These are phyloP conservation scores for Nasua narica DNA, from an alignment of 2,797 vertebrate genomes.

Conservation along the genomic window DNA sequence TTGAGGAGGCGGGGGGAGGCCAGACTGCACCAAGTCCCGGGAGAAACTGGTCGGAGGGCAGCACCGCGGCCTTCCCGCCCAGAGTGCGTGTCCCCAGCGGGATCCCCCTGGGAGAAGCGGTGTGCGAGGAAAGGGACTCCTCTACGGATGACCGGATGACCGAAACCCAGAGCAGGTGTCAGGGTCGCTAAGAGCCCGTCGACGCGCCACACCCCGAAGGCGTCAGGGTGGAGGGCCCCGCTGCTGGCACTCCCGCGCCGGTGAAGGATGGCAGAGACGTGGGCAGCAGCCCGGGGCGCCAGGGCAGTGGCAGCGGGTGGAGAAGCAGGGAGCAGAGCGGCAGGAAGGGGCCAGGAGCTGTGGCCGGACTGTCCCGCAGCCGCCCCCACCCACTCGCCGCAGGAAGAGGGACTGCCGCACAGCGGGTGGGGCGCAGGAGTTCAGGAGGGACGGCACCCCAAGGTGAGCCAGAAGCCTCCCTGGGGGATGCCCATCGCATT, in stretches of 20 bases:
- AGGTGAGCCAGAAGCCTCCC: neutral
- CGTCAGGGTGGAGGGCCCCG: neutral
- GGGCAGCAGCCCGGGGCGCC: neutral
- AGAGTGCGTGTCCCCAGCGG: neutral
- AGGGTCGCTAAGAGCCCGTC: neutral
- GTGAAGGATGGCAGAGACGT: neutral
- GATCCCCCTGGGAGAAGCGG: neutral
- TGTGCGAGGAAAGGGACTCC: neutral
- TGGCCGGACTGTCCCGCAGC: neutral
- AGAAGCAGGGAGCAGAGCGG: neutral
- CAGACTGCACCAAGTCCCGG: neutral
- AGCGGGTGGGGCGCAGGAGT: neutral
- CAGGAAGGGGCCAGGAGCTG: neutral
- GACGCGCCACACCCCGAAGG: too few species aligned
- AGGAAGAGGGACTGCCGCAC: neutral
- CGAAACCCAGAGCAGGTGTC: neutral
- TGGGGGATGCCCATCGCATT: neutral
- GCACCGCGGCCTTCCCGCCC: neutral
- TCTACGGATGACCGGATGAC: too few species aligned
- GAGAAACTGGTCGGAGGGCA: neutral
- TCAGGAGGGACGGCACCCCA: neutral
- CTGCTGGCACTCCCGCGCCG: too few species aligned
- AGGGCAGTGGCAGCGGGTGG: neutral
- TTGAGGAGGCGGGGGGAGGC: too few species aligned
- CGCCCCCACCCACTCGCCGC: too few species aligned